Evolutionary conservation across 1,140 invertebrate species (phyloP), one percentile per base, ranked within the genome.

Genomic region (Habropoda laboriosa): DNA sequence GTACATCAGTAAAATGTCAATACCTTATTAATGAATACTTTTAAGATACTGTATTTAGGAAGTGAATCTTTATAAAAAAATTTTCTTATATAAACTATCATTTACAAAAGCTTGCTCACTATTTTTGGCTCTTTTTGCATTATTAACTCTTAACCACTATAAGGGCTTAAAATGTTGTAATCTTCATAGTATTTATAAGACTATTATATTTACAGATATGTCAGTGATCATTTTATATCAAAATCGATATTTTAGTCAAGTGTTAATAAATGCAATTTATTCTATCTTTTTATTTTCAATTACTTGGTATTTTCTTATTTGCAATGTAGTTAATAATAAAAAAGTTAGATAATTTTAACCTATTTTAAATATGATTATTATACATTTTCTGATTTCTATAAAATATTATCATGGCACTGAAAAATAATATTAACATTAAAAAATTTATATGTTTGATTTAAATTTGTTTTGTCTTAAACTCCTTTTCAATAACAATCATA

Each of bases 81-180:
- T 53, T 79, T 71, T 12, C 38, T 77, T 47, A 53, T 85, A 85
- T 63, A 85, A 80, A 83, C 66, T 75, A 84, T 82, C 30, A 57
- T 64, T 79, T 84, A 83, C 63, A 83, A 85, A 84, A 66, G 49
- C 49, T 78, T 71, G 18, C 30, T 51, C 16, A 42, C 5, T 64
- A 40, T 24, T 18, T 30, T 45, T 67, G n/a, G 7, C 51, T 45
- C 21, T 51, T 40, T n/a, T 79, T 60, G n/a, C 45, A 79, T 82
- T 75, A 47, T 84, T 61, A 58, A 79, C 38, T 35, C 47, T 84
- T 42, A 64, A 82, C 24, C 45, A 78, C 47, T 27, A 32, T 32
- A 68, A 82, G 45, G 30, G 21, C 30, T 82, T 78, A 68, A 60
- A 60, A 58, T n/a, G n/a, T 68, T 60, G 38, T 42, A 30, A 66